These are phyloP conservation scores for Nothobranchius furzeri DNA, from an alignment of 2,113 vertebrate species.

Conservation along the genomic window DNA sequence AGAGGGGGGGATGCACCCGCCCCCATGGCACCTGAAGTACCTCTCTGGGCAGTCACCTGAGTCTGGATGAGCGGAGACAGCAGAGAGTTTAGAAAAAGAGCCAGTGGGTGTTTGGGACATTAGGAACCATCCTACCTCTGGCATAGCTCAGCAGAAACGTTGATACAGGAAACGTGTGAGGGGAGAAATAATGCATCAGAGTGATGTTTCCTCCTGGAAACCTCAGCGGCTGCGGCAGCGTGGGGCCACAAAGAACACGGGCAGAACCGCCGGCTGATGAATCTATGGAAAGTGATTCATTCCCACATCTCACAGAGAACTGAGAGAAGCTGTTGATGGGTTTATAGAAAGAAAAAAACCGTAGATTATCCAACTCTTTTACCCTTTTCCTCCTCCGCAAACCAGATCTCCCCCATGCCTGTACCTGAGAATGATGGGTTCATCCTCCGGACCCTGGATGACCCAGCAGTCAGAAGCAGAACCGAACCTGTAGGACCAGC, in stretches of 20 bases:
- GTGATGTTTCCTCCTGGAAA: slow-evolving; percentile 78
- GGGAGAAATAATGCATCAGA: slow-evolving; percentile 74
- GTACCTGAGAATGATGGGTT: slow-evolving; percentile 79
- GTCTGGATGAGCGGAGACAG: slow-evolving; percentile 33
- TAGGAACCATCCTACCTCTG: slow-evolving; percentile 60
- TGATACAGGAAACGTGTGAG: slow-evolving; percentile 67
- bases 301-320: slow-evolving; percentile 70
- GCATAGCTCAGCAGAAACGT: slow-evolving; percentile 74
- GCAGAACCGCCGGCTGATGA: slow-evolving; percentile 59
- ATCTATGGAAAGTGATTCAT: slow-evolving; percentile 74
- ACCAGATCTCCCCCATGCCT: not conserved
- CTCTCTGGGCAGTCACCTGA: slow-evolving; percentile 59
- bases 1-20: slow-evolving; percentile 76
- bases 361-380: not conserved
- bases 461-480: slow-evolving; percentile 75
- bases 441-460: slow-evolving; percentile 64
- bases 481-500: slow-evolving; percentile 67
- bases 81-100: not conserved
- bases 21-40: slow-evolving; percentile 67
- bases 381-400: not conserved
- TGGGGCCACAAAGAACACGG: slow-evolving; percentile 70
- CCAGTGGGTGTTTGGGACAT: not conserved
- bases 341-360: not conserved
- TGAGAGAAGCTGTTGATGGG: slow-evolving; percentile 71
- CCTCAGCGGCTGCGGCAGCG: slow-evolving; percentile 71